Conservation (phyloP, 2,797 vertebrate genomes). For the Vultur gryphus region DNA sequence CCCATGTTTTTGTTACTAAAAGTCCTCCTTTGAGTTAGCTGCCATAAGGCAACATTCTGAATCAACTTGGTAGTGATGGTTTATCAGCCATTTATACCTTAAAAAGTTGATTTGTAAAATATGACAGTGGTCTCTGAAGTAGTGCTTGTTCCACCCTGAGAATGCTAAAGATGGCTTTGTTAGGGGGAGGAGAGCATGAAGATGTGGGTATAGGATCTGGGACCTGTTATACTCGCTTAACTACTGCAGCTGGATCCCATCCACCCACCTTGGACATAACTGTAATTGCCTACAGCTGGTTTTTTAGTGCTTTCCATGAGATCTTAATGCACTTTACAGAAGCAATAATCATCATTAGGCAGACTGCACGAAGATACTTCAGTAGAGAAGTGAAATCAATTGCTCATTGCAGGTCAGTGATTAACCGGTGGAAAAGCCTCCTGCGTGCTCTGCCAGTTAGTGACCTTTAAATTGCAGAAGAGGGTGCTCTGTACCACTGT, state of each 20-base stretch:
- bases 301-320: neutral
- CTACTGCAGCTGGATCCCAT: neutral
- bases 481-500: neutral
- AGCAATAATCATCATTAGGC: neutral
- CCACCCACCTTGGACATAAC: neutral
- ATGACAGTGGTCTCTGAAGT: neutral
- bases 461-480: neutral
- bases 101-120: neutral
- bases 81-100: neutral
- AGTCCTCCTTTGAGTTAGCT: neutral
- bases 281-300: neutral
- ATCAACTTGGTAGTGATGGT: neutral
- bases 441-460: neutral
- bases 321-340: neutral
- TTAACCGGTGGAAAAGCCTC: neutral
- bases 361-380: neutral
- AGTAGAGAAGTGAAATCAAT: neutral
- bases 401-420: neutral
- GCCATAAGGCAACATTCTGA: neutral
- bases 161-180: neutral
- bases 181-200: neutral
- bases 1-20: neutral
- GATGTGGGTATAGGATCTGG: neutral
- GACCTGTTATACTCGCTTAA: neutral
- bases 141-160: neutral